Evolutionary conservation across 2,113 vertebrate species (phyloP), one percentile per base, ranked within the genome.

Genomic region (Hepsetus odoe): DNA sequence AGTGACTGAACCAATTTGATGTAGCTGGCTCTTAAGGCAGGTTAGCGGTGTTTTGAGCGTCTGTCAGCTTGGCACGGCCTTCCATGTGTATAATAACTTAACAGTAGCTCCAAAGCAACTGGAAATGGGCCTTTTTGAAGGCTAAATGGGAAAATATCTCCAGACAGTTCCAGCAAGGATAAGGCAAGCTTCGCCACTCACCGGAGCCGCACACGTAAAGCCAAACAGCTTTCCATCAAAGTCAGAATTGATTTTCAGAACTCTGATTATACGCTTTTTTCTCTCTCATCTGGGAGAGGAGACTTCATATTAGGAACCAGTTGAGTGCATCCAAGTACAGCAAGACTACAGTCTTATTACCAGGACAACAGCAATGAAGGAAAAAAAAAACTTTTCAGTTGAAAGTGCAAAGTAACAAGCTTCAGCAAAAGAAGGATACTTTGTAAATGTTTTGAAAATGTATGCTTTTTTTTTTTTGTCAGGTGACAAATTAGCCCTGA

Each of bases 221-320:
- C 73, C 78, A 84, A 88, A 83, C 80, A 5, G 80, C 84, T 86
- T 88, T 86, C 86, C 83, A 85, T 87, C 85, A 86, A 86, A 85
- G 85, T 90, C 84, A 85, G 71, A 66, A 85, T 77, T 75, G 74
- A 85, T 87, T 85, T 67, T 71, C 53, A 40, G 51, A 79, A 86
- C 82, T 83, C 79, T 77, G 83, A 83, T 82, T 85, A 78, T 71
- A 73, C 24, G 42, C 51, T 76, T n/a, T 76, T 22, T 65, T 56
- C 14, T 20, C 64, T 24, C 51, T 24, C n/a, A 51, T 80, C 82
- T 83, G 72, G 68, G 80, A 66, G 76, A 78, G 24, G 67, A 76
- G 22, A 77, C 73, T 84, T 84, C 81, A 79, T 74, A 84, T 85
- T 84, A 78, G 81, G 46, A 83, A 85, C 77, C 85, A 83, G 72